Conservation (phyloP, 2,113 vertebrate genomes). For the Diphyllodes magnificus region DNA sequence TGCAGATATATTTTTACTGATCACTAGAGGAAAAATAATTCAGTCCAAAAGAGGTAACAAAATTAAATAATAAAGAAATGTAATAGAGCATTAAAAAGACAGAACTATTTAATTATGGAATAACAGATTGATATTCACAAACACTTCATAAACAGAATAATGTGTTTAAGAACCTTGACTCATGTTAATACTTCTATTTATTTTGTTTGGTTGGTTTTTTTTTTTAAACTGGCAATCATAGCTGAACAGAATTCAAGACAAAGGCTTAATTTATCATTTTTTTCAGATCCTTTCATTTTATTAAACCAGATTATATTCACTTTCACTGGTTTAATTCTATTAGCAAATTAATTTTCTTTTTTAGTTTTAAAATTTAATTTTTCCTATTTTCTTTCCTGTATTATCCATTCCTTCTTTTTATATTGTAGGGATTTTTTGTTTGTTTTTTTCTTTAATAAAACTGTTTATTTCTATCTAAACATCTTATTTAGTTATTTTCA, state of each 20-base stretch:
- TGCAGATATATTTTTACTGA: constrained; percentile 19
- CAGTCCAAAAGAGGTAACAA: constrained; percentile 1
- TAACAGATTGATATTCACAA: constrained; percentile 17
- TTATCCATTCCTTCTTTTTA: neutral
- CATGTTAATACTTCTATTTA: neutral
- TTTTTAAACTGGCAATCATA: neutral
- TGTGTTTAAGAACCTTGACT: constrained; percentile 1
- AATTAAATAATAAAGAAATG: constrained; percentile 38
- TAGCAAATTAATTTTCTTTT: neutral
- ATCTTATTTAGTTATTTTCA: neutral
- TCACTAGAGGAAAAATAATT: constrained; percentile 33
- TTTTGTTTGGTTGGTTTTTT: neutral
- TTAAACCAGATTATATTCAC: neutral
- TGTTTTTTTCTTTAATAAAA: neutral
- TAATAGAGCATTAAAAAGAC: constrained; percentile 36
- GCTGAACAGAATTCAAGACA: constrained; percentile 1
- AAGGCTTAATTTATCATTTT: neutral
- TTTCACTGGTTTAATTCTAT: neutral
- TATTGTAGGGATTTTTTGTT: neutral
- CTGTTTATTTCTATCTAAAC: neutral
- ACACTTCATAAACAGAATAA: neutral
- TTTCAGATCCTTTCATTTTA: neutral
- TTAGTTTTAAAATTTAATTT: neutral
- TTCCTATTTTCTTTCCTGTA: neutral
- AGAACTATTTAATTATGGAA: constrained; percentile 37